Evolutionary conservation across 2,888 invertebrate species (phyloP).

Genomic region (Coecobrya sp.): DNA sequence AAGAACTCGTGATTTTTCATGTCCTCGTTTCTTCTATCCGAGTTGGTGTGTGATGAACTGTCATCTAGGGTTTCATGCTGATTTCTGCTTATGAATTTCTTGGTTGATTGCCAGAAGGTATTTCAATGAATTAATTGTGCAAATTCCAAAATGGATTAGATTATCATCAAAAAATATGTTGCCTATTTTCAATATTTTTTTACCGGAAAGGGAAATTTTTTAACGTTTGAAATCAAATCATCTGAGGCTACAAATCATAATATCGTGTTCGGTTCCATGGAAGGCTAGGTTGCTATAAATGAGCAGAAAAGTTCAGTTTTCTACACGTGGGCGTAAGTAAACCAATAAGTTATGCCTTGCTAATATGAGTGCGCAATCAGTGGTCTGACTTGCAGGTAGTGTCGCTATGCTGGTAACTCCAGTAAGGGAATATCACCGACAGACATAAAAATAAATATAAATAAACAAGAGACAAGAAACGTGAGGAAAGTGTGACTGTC

Average conservation of each 20-base stretch:
- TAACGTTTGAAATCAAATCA: background rate
- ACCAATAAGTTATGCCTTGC: background rate
- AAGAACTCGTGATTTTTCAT: background rate
- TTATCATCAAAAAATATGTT: background rate
- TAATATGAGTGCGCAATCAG: background rate
- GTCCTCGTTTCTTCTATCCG: background rate
- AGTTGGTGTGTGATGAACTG: background rate
- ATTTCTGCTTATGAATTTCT: background rate
- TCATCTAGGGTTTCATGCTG: background rate
- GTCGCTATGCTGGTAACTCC: background rate
- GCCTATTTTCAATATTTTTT: background rate
- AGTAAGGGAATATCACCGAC: background rate
- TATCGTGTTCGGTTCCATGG: background rate
- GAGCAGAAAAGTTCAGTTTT: background rate
- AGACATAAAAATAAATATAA: background rate
- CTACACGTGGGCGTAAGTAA: background rate
- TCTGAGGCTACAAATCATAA: background rate
- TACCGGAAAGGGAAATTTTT: background rate
- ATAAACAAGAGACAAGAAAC: background rate
- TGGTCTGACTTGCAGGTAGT: background rate
- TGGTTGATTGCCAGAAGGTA: background rate
- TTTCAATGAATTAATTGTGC: background rate
- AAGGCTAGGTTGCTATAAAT: too few species aligned
- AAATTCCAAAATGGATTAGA: background rate
- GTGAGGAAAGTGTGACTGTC: conserved; percentile 2